Evolutionary conservation across 2,113 vertebrate species (phyloP).

Genomic region (Dasyurus viverrinus): DNA sequence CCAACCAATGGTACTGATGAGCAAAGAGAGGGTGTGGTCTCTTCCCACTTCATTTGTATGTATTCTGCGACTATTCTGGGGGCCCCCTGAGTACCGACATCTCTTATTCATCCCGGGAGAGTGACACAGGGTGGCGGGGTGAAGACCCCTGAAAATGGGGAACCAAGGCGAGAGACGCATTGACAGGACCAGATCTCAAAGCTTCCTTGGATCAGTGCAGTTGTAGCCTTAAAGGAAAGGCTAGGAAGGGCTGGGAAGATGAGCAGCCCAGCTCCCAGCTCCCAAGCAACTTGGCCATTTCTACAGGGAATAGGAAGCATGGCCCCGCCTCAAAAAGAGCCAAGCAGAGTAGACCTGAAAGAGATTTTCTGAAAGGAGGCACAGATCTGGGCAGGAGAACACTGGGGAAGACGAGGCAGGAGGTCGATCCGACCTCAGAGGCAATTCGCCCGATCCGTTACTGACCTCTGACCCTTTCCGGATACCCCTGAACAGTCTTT

Average conservation of each 20-base stretch:
- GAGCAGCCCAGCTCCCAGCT: neutral
- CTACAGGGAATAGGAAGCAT: neutral
- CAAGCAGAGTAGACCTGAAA: too few relatives aligned
- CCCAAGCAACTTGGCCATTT: neutral
- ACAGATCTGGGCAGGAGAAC: neutral
- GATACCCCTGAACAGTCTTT: neutral
- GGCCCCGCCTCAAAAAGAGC: neutral
- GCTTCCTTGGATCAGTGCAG: neutral
- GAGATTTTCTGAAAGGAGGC: neutral
- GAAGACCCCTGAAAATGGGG: neutral
- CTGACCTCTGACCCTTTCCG: neutral
- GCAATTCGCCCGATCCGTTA: neutral
- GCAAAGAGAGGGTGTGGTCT: neutral
- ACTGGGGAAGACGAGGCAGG: neutral
- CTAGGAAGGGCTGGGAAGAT: neutral
- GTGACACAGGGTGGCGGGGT: neutral
- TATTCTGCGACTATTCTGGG: neutral
- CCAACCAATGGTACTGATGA: neutral
- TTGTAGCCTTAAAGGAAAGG: neutral
- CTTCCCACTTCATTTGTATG: neutral
- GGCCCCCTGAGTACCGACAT: neutral
- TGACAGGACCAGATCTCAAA: neutral
- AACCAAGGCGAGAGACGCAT: neutral
- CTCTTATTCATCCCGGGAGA: neutral
- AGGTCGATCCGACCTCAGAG: neutral